Conservation (phyloP, 2,113 vertebrate species). For the Psettodes erumei region DNA sequence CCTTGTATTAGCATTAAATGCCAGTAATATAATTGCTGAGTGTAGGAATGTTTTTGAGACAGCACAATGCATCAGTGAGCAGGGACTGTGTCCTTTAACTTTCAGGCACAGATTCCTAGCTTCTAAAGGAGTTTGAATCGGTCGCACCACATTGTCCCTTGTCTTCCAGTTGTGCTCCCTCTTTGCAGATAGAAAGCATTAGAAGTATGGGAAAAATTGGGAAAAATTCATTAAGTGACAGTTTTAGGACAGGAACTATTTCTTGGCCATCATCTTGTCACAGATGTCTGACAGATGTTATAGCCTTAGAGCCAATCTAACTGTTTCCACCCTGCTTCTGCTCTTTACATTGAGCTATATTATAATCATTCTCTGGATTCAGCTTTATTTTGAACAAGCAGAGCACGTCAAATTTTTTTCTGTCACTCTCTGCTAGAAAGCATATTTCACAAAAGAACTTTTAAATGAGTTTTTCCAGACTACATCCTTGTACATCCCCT, state of each 20-base stretch:
- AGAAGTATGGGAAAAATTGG: neutral
- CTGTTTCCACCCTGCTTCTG: neutral
- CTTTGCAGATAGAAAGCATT: neutral
- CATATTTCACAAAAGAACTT: neutral
- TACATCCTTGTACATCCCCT: neutral
- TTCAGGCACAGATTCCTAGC: neutral
- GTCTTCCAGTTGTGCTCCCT: neutral
- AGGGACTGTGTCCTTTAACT: neutral
- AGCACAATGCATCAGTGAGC: neutral
- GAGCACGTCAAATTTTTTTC: too few species aligned
- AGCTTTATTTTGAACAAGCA: neutral
- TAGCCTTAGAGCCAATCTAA: neutral
- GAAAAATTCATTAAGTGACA: neutral
- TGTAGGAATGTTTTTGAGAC: slow-evolving; percentile 11
- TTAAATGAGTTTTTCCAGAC: neutral
- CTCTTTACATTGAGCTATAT: too few species aligned
- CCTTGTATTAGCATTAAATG: slow-evolving; percentile 5
- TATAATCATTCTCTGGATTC: neutral
- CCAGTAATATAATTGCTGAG: neutral
- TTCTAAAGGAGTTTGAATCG: neutral
- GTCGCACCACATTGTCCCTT: neutral
- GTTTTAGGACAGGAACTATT: neutral
- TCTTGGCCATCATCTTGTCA: neutral
- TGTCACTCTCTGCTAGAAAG: neutral
- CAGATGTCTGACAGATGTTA: neutral